Conservation (phyloP, 2,113 vertebrate species). For the Malurus melanocephalus region DNA sequence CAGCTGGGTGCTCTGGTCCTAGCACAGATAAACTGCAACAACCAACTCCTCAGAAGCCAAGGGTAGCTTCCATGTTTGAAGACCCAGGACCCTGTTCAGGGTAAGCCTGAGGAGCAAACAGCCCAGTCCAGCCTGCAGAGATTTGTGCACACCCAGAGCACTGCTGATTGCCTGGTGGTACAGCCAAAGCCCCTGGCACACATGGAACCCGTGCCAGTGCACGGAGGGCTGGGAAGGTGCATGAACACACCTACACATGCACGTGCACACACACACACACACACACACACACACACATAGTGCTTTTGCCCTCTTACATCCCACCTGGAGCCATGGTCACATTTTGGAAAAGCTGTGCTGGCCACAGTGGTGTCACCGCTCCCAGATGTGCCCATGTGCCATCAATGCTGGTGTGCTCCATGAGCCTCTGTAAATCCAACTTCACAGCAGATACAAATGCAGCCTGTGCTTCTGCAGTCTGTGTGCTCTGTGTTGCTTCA, state of each 20-base stretch:
- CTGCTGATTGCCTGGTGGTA: accelerated
- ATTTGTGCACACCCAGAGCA: accelerated
- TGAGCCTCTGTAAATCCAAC: neutral
- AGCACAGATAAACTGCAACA: accelerated
- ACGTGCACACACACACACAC: no score
- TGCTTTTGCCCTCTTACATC: neutral
- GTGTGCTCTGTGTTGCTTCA: neutral
- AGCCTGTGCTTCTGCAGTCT: neutral
- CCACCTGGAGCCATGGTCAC: neutral
- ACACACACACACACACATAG: accelerated
- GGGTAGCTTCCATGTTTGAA: accelerated
- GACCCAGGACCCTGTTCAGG: neutral
- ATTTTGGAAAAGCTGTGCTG: neutral
- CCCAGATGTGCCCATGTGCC: neutral
- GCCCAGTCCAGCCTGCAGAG: neutral
- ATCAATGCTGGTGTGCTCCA: neutral
- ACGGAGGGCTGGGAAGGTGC: neutral
- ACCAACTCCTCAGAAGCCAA: neutral
- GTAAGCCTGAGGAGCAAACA: neutral
- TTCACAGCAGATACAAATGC: neutral
- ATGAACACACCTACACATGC: neutral
- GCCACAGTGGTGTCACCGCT: accelerated
- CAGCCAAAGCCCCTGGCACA: neutral
- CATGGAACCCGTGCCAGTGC: accelerated
- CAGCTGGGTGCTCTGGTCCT: neutral